Percentiles rank a stretch among this genome's conserved stretches.
Conservation (phyloP, 2,888 invertebrate genomes). For the Amphipoea lucens region DNA sequence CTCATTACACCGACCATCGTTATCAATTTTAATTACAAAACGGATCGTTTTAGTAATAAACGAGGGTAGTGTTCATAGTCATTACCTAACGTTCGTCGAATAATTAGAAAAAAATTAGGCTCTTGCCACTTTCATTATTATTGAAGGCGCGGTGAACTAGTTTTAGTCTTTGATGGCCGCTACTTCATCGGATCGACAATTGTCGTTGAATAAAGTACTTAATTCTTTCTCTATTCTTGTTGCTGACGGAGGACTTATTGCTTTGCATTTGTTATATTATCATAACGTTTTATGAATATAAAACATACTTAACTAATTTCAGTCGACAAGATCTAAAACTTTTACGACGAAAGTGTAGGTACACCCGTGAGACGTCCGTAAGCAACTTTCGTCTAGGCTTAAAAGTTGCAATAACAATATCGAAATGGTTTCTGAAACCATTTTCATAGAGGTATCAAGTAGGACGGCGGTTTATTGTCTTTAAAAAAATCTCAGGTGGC, state of each 20-base stretch:
- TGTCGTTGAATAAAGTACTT: neutral
- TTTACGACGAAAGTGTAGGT: neutral
- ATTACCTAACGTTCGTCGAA: slow-evolving; percentile 35
- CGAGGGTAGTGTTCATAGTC: slow-evolving; percentile 4
- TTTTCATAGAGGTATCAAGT: neutral
- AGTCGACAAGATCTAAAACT: neutral
- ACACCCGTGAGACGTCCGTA: no score
- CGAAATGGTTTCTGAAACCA: neutral
- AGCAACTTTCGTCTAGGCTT: neutral
- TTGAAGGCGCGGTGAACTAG: neutral
- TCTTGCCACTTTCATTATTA: slow-evolving; percentile 45
- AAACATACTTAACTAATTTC: no score
- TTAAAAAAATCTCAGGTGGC: neutral
- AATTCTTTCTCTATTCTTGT: neutral
- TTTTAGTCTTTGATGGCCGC: neutral
- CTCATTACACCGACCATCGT: slow-evolving; percentile 2
- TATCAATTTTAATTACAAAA: slow-evolving; percentile 68
- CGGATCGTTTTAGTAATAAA: slow-evolving; percentile 44
- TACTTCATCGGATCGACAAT: no score
- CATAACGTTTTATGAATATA: neutral
- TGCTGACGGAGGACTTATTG: neutral
- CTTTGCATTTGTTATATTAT: neutral
- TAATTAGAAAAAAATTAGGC: slow-evolving; percentile 58
- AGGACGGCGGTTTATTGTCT: no score
- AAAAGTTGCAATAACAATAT: neutral